These are phyloP conservation scores for Stomorhina lunata DNA, from an alignment of 2,888 invertebrate species.

Conservation along the genomic window DNA sequence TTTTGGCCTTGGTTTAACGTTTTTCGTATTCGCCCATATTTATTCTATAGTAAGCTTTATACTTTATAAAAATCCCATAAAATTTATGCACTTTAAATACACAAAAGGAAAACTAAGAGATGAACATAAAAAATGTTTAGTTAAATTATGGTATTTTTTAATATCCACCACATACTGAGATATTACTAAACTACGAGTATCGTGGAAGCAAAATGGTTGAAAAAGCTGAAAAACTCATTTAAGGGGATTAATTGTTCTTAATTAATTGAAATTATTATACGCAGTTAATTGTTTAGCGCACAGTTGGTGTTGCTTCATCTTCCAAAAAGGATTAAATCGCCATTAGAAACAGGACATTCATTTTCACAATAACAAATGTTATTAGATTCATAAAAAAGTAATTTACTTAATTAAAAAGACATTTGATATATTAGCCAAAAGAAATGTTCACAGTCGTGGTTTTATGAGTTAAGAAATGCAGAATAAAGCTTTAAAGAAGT, in stretches of 20 bases:
- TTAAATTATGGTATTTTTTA: background rate
- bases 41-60: too few species aligned
- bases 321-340: constrained; percentile 4
- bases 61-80: too few species aligned
- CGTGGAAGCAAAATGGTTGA: background rate
- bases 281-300: constrained; percentile 11
- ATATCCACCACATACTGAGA: background rate
- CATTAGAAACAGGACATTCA: background rate
- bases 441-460: background rate
- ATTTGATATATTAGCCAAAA: background rate
- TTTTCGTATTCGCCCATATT: too few species aligned
- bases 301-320: constrained; percentile 34
- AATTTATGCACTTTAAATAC: too few species aligned
- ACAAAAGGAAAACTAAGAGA: background rate
- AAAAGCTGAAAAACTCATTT: constrained; percentile 13
- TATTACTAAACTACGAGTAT: too few species aligned
- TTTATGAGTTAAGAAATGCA: background rate
- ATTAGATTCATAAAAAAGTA: background rate
- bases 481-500: background rate
- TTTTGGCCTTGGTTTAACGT: background rate
- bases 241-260: constrained; percentile 24
- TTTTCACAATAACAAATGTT: background rate
- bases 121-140: background rate
- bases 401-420: constrained; percentile 12
- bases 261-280: constrained; percentile 35